These are phyloP conservation scores for Drosophila lacicola DNA, from an alignment of 2,888 invertebrate species.

Conservation along the genomic window DNA sequence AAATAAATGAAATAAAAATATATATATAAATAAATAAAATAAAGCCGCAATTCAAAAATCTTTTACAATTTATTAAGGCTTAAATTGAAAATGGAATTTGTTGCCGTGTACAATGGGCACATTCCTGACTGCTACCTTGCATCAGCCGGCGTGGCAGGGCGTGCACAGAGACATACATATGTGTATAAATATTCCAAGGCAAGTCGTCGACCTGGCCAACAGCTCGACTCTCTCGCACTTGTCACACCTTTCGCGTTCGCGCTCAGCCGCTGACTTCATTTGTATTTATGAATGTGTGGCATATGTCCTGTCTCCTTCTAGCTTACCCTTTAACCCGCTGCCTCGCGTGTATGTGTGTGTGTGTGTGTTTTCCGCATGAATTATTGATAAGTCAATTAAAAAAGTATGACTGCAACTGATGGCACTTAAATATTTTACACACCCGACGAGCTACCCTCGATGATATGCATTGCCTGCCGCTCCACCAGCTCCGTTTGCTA, in stretches of 20 bases:
- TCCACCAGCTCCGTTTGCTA: background rate
- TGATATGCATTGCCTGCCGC: conserved; percentile 30
- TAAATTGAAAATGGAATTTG: background rate
- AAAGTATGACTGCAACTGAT: conserved; percentile 76
- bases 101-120: background rate
- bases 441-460: conserved; percentile 14
- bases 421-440: conserved; percentile 77
- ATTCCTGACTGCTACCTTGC: background rate
- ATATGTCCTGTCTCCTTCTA: background rate
- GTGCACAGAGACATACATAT: background rate
- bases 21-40: background rate
- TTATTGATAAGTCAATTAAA: conserved; percentile 84
- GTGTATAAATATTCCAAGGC: conserved; percentile 13
- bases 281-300: conserved; percentile 63
- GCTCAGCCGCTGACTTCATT: conserved; percentile 53
- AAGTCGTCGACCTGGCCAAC: conserved; percentile 38
- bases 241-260: conserved; percentile 33
- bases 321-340: background rate
- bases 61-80: too few relatives aligned
- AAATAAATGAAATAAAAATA: too few relatives aligned
- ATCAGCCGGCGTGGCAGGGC: background rate
- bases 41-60: background rate
- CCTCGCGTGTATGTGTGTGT: conserved; percentile 21
- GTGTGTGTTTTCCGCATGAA: conserved; percentile 65
- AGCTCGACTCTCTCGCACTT: conserved; percentile 14